Conservation (phyloP, 2,113 vertebrate genomes). For the Gambusia holbrooki region DNA sequence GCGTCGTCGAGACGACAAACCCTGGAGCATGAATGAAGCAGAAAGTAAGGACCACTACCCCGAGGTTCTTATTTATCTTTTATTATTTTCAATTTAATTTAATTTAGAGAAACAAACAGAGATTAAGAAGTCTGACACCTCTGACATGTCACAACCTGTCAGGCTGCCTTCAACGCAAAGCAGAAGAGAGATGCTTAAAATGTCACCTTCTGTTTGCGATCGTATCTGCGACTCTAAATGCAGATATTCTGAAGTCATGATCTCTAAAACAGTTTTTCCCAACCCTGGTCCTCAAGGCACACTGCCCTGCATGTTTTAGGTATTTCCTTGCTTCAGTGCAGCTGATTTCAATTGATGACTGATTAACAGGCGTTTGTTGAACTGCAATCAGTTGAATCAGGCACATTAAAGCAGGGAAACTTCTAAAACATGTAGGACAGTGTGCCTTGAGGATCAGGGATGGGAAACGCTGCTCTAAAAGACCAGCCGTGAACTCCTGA, state of each 20-base stretch:
- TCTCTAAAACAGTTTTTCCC: no score
- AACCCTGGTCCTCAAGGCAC: no score
- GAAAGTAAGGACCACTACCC: conserved; percentile 22
- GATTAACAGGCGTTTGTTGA: no score
- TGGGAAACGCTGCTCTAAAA: no score
- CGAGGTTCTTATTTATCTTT: neutral
- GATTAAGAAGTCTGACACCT: neutral
- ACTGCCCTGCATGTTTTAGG: no score
- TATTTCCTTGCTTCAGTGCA: no score
- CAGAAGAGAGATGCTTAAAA: neutral
- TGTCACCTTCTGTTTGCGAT: neutral
- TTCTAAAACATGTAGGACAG: no score
- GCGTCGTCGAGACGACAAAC: neutral
- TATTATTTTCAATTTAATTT: neutral
- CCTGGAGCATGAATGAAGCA: neutral
- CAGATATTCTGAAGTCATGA: neutral
- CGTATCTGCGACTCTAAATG: neutral
- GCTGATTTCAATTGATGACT: no score
- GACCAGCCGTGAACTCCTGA: neutral
- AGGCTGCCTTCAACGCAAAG: neutral
- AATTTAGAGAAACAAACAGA: neutral
- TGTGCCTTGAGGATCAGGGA: no score
- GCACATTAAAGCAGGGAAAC: no score
- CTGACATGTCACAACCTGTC: no score
- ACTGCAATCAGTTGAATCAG: no score